Conservation (phyloP, 2,113 vertebrate genomes). For the Catagonus wagneri region DNA sequence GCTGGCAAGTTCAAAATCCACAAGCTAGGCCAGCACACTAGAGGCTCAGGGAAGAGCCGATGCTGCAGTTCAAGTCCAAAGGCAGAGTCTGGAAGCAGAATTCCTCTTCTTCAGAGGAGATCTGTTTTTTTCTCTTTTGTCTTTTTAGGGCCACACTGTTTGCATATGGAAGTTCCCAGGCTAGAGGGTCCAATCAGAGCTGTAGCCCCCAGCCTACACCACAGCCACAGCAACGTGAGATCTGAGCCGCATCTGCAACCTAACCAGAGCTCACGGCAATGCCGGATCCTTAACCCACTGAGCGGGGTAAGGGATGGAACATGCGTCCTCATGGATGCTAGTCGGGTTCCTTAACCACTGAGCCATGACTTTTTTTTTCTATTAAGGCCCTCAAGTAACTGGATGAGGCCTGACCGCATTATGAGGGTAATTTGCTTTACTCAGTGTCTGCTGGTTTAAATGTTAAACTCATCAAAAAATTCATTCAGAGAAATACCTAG, state of each 20-base stretch:
- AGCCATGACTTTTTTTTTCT: background rate
- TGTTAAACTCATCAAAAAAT: background rate
- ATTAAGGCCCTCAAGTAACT: background rate
- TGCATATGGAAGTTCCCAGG: no score
- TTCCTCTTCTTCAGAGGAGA: background rate
- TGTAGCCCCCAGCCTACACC: no score
- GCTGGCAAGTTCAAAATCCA: background rate
- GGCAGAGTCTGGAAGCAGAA: background rate
- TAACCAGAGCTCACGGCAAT: no score
- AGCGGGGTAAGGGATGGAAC: no score
- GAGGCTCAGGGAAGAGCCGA: background rate
- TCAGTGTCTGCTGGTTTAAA: background rate
- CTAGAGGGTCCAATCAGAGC: no score
- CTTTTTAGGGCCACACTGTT: no score
- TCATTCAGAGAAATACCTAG: slow-evolving; percentile 13
- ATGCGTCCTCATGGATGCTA: no score
- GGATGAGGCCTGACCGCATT: background rate
- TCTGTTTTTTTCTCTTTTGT: background rate
- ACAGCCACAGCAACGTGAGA: no score
- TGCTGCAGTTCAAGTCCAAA: background rate
- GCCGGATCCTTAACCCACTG: no score
- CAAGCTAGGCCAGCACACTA: background rate
- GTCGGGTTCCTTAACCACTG: no score
- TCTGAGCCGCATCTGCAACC: no score
- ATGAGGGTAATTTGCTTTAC: background rate